Percentiles rank a stretch among this genome's conserved stretches.
Evolutionary conservation across 2,113 vertebrate species (phyloP).

Genomic region (Brachypteracias leptosomus): DNA sequence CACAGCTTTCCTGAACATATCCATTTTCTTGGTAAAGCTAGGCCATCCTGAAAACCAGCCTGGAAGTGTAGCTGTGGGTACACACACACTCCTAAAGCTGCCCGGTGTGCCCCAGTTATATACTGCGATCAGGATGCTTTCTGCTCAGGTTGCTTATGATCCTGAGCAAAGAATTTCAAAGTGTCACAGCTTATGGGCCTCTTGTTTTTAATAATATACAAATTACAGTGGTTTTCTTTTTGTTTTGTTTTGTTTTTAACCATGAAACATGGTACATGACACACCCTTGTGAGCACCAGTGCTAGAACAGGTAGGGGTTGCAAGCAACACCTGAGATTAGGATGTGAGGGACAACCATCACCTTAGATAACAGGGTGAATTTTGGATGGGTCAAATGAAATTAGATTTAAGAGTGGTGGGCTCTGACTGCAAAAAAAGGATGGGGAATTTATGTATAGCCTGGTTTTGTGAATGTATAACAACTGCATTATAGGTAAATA

Average conservation of each 20-base stretch:
- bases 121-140: background rate
- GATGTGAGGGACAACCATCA: background rate
- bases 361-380: background rate
- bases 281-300: background rate
- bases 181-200: background rate
- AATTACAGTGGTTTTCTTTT: background rate
- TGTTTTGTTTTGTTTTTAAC: background rate
- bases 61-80: background rate
- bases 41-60: background rate
- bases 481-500: background rate
- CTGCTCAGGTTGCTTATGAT: background rate
- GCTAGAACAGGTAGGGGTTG: background rate
- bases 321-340: background rate
- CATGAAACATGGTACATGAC: background rate
- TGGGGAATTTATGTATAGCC: background rate
- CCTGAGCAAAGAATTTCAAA: background rate
- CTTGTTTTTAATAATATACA: background rate
- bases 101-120: background rate
- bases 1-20: background rate
- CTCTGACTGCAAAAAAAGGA: background rate
- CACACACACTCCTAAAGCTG: background rate
- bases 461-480: background rate
- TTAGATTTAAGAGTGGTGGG: background rate
- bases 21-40: background rate
- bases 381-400: background rate